phyloP scores from a whole-genome alignment of 2,797 vertebrate species.

The Etheostoma nigrum region DNA sequence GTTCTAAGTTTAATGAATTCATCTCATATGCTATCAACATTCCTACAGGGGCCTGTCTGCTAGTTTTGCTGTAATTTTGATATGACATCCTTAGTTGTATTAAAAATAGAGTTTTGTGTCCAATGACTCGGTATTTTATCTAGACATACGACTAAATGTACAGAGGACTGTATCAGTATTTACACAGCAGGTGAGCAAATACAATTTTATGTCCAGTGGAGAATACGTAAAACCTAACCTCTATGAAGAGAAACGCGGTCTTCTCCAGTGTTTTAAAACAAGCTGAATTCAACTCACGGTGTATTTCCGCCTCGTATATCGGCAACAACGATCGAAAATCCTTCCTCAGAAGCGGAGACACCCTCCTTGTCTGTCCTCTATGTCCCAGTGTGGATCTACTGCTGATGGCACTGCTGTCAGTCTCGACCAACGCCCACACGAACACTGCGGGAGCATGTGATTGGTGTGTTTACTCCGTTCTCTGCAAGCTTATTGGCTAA shows the following conservation, averaged over 20 bases:
- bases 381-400: slow-evolving; percentile 43
- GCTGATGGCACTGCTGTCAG: slow-evolving; percentile 49
- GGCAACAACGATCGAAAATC: slow-evolving; percentile 2
- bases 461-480: slow-evolving; percentile 28
- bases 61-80: background rate
- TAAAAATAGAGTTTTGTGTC: background rate
- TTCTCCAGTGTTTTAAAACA: background rate
- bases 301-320: slow-evolving; percentile 8
- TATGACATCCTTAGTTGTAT: background rate
- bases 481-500: slow-evolving; percentile 54
- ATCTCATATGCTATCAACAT: background rate
- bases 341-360: slow-evolving; percentile 2
- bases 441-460: slow-evolving; percentile 40
- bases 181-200: slow-evolving; percentile 22
- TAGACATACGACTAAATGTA: background rate
- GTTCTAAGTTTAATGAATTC: background rate
- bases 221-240: slow-evolving; percentile 3
- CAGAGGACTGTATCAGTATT: background rate
- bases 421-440: slow-evolving; percentile 58
- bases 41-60: slow-evolving; percentile 11
- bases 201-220: slow-evolving; percentile 8
- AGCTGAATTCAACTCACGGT: background rate
- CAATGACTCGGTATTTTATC: background rate
- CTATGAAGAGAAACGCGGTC: background rate
- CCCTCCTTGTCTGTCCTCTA: slow-evolving; percentile 33